Evolutionary conservation across 1,140 invertebrate species (phyloP).

Genomic region (Goniozus legneri): DNA sequence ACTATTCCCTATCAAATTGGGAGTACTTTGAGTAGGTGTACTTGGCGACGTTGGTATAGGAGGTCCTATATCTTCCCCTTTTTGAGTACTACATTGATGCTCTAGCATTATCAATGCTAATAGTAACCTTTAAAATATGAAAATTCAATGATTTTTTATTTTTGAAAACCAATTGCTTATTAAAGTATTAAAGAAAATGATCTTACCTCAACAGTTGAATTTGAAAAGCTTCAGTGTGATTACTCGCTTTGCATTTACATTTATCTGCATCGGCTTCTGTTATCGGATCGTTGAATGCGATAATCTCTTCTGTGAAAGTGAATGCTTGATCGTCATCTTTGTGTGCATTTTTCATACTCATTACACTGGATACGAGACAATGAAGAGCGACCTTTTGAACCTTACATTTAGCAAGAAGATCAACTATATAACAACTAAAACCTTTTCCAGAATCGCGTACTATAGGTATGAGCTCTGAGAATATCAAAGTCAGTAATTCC

Average conservation of each 20-base stretch:
- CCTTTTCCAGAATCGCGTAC: slow-evolving; percentile 79
- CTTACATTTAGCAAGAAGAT: slow-evolving; percentile 78
- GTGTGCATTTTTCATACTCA: slow-evolving; percentile 57
- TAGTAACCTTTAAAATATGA: slow-evolving; percentile 59
- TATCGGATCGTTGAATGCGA: slow-evolving; percentile 77
- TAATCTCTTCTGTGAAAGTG: slow-evolving; percentile 80
- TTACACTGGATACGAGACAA: slow-evolving; percentile 76
- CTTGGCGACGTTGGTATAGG: slow-evolving; percentile 29
- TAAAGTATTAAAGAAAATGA: not conserved
- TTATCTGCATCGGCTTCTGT: slow-evolving; percentile 52
- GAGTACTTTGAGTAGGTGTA: slow-evolving; percentile 33
- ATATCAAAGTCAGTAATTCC: slow-evolving; percentile 74
- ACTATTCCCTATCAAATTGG: slow-evolving; percentile 48
- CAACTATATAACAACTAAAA: slow-evolving; percentile 78
- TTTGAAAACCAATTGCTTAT: not conserved
- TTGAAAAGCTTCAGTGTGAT: slow-evolving; percentile 75
- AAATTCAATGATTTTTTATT: too few relatives aligned
- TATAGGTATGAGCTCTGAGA: slow-evolving; percentile 75
- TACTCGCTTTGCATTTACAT: slow-evolving; percentile 58
- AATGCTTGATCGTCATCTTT: slow-evolving; percentile 53
- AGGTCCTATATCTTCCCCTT: slow-evolving; percentile 49
- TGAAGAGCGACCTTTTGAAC: slow-evolving; percentile 86
- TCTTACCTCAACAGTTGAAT: slow-evolving; percentile 66
- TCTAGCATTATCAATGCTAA: slow-evolving; percentile 77
- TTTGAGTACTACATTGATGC: slow-evolving; percentile 60